Evolutionary conservation across 2,888 invertebrate genomes (phyloP).

Genomic region (Smittia aterrima): DNA sequence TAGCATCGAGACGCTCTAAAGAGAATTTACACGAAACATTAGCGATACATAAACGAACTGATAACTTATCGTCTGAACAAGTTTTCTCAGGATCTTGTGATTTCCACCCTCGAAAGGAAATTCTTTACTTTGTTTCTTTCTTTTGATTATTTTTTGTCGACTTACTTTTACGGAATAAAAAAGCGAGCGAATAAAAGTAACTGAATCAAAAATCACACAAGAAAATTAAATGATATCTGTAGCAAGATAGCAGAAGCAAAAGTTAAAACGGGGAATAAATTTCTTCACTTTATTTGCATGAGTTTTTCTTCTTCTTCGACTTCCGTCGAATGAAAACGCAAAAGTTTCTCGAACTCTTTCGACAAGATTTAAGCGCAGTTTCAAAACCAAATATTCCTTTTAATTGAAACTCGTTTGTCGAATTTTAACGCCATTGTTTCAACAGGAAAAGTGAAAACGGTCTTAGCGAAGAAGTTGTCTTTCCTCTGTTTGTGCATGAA

Average conservation of each 20-base stretch:
- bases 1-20: conserved; percentile 8
- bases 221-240: conserved; percentile 36
- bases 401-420: neutral
- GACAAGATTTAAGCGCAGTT: neutral
- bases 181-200: neutral
- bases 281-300: conserved; percentile 24
- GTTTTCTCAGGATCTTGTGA: too few species aligned
- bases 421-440: too few species aligned
- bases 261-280: conserved; percentile 40
- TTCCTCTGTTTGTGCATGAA: conserved; percentile 13
- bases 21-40: conserved; percentile 10
- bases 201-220: conserved; percentile 24
- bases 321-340: neutral
- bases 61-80: neutral
- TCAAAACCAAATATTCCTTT: neutral
- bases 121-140: conserved; percentile 2
- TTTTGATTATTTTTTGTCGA: neutral
- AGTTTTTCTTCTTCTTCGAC: neutral
- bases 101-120: neutral
- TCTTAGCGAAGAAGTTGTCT: neutral
- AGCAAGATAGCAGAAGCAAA: conserved; percentile 20
- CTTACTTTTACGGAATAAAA: neutral
- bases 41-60: neutral
- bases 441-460: too few species aligned
- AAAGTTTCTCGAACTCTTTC: neutral